Percentiles rank a stretch among this genome's conserved stretches.
Conservation (phyloP, 2,888 invertebrate genomes). For the Drosophila helvetica region DNA sequence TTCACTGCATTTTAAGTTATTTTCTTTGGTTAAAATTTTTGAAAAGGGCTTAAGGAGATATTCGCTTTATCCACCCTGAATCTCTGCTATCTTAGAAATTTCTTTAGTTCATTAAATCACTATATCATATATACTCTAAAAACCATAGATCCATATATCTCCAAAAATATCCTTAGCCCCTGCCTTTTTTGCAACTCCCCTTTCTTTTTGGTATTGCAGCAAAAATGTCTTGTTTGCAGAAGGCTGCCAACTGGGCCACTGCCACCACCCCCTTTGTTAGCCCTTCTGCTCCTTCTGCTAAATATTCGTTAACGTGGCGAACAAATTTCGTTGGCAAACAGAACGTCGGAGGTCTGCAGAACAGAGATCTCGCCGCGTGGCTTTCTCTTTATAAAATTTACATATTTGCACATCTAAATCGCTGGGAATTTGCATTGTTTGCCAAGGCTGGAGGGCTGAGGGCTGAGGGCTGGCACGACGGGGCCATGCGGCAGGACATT, state of each 20-base stretch:
- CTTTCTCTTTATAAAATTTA: conserved; percentile 47
- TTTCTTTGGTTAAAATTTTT: no score
- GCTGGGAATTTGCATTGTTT: conserved; percentile 46
- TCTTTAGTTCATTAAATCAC: not conserved
- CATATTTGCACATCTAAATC: conserved; percentile 50
- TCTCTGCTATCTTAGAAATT: not conserved
- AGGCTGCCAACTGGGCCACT: conserved; percentile 66
- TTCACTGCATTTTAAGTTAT: conserved; percentile 36
- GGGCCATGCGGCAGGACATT: not conserved
- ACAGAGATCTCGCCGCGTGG: conserved; percentile 8
- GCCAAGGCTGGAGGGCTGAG: conserved; percentile 17
- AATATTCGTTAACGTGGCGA: conserved; percentile 76
- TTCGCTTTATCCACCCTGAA: no score
- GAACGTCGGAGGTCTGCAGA: conserved; percentile 20
- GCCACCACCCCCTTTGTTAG: conserved; percentile 55
- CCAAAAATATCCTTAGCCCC: no score
- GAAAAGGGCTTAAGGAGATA: no score
- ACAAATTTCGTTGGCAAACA: conserved; percentile 75
- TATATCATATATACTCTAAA: no score
- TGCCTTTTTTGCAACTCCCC: not conserved
- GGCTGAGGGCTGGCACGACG: not conserved
- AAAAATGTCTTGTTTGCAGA: conserved; percentile 34
- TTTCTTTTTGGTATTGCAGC: conserved; percentile 37
- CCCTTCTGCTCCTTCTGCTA: conserved; percentile 52
- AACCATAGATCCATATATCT: no score